phyloP scores from a whole-genome alignment of 2,113 vertebrate species.

The Axis porcinus region DNA sequence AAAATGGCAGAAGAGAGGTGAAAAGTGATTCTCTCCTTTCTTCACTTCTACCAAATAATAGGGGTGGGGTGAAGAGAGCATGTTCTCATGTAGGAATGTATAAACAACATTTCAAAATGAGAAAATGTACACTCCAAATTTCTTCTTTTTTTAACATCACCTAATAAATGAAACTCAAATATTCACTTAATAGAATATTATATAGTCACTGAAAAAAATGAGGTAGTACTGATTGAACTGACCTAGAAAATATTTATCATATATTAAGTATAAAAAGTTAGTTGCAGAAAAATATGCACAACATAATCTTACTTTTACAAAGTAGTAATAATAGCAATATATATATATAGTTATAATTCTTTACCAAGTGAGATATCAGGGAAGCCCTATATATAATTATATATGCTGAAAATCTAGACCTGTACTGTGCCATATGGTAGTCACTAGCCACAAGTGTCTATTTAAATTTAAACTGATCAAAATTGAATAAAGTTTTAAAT shows the following conservation, averaged over 20 bases:
- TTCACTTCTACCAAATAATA: slow-evolving; percentile 10
- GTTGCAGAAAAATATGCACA: not conserved
- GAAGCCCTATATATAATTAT: not conserved
- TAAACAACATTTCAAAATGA: slow-evolving; percentile 1
- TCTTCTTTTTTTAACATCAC: not conserved
- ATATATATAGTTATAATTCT: not conserved
- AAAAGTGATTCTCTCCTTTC: not conserved
- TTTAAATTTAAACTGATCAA: slow-evolving; percentile 10
- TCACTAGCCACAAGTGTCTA: not conserved
- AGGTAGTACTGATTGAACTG: not conserved
- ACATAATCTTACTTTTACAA: not conserved
- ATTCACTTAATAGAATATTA: not conserved
- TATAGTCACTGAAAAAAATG: not conserved
- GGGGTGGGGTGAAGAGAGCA: not conserved
- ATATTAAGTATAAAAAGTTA: not conserved
- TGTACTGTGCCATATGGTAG: not conserved
- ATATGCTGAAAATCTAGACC: not conserved
- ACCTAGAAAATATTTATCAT: not conserved
- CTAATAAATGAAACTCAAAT: not conserved
- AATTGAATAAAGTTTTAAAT: not conserved
- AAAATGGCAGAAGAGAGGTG: not conserved
- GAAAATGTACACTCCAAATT: not conserved
- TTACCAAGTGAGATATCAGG: not conserved
- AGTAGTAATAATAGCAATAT: not conserved
- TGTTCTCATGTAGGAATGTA: not conserved